Conservation (phyloP, 2,113 vertebrate species). For the Phalacrocorax aristotelis region DNA sequence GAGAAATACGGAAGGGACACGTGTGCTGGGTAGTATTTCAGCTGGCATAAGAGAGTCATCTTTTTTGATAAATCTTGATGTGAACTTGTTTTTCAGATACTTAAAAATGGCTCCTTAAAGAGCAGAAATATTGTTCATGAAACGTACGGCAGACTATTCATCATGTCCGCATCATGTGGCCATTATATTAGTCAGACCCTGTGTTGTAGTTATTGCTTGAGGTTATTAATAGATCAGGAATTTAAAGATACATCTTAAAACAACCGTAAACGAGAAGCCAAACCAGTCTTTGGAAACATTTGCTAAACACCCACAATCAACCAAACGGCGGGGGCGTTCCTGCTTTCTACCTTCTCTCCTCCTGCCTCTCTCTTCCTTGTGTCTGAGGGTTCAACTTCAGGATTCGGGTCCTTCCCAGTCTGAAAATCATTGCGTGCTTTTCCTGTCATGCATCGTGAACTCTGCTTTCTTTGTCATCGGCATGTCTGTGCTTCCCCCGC, state of each 20-base stretch:
- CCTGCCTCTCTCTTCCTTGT: not conserved
- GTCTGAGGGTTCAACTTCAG: not conserved
- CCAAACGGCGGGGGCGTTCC: not conserved
- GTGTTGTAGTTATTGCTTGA: not conserved
- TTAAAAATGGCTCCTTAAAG: not conserved
- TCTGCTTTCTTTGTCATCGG: not conserved
- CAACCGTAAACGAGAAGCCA: not conserved
- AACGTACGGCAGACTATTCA: not conserved
- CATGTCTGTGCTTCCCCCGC: accelerated
- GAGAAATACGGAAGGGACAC: not conserved
- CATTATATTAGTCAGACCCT: not conserved
- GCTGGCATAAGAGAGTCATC: not conserved
- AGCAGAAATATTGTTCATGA: not conserved
- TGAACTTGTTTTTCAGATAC: not conserved
- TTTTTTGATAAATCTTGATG: not conserved
- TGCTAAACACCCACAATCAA: not conserved
- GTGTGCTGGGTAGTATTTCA: not conserved
- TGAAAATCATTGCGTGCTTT: not conserved
- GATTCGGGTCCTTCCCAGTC: not conserved
- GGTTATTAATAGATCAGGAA: constrained; percentile 33
- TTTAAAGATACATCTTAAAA: not conserved
- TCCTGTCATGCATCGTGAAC: accelerated
- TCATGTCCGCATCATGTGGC: not conserved
- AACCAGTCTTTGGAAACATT: not conserved
- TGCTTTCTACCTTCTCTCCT: not conserved